phyloP scores from a whole-genome alignment of 2,888 invertebrate species.

The Drosophila pseudotakahashii region DNA sequence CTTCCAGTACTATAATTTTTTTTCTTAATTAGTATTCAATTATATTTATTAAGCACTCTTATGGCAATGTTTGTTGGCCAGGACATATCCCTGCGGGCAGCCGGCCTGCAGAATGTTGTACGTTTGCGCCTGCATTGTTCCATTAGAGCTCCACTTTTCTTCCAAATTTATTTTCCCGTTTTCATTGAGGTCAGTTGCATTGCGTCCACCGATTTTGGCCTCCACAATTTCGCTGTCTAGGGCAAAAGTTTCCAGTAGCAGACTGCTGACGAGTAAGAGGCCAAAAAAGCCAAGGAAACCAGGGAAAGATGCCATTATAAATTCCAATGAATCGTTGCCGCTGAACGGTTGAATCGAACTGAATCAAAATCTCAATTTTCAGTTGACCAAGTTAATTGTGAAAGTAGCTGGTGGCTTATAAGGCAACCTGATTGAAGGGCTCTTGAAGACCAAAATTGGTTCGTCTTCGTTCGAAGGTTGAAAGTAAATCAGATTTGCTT shows the following conservation, averaged over 20 bases:
- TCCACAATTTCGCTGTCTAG: conserved; percentile 68
- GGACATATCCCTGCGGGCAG: conserved; percentile 75
- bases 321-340: not conserved
- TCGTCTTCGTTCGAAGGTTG: conserved; percentile 52
- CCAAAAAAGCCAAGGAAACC: not conserved
- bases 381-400: conserved; percentile 40
- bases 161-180: conserved; percentile 7
- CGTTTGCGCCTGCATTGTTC: conserved; percentile 60
- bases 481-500: conserved; percentile 22
- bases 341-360: conserved; percentile 42
- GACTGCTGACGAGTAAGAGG: conserved; percentile 13
- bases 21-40: too few species aligned
- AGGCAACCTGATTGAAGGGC: conserved; percentile 47
- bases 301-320: conserved; percentile 12
- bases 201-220: conserved; percentile 23
- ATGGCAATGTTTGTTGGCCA: conserved; percentile 79
- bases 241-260: conserved; percentile 14
- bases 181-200: conserved; percentile 8
- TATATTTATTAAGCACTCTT: conserved; percentile 26
- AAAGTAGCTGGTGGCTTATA: conserved; percentile 63
- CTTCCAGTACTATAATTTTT: too few species aligned
- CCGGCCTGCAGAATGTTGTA: conserved; percentile 76
- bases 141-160: conserved; percentile 23
- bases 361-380: conserved; percentile 44
- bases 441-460: conserved; percentile 28